Base-by-base conservation (phyloP, 1,140 invertebrate species). In the Eumaeus atala region DNA sequence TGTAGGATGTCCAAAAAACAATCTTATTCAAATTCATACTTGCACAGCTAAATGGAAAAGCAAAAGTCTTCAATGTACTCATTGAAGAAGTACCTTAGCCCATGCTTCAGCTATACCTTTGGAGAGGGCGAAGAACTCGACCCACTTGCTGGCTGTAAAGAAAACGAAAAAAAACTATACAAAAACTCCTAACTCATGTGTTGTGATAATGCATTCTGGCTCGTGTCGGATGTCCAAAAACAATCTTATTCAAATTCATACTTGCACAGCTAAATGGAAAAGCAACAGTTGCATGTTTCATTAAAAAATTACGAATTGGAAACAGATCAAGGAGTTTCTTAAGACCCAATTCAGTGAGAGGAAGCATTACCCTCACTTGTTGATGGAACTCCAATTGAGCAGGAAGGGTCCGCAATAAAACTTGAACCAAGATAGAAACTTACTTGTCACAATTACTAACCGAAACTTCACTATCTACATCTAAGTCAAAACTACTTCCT, bases 381-480 rank as follows among this genome's bases (percentile, higher is more conserved):
- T 71, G 2, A 59, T 40, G 7, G 65, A 64, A 7, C 16, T 64
- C 0, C 67, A 66, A 28, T 51, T 64, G 10, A 47, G 54, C 37
- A 61, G 37, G n/a, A 54, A 59, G 12, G 33, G 48, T 16, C 37
- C 48, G 7, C 28, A 34, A 1, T 36, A 59, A 40, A 55, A 48
- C 10, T 40, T 60, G 0, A 52, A 9, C 7, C 40, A 60, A 48
- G 40, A 44, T 60, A 8, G 53, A 55, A 16, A 48, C 33, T 0
- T 47, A 49, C 12, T 38, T 55, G 14, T 48, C 40, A 17, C 40
- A 55, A 48, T 34, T 51, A 5, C 40, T 58, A 10, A 54, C 48
- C 3, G 55, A 61, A 34, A 44, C 55, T 5, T 10, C 51, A 0
- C n/a, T 37, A 11, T 38, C 36, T 6, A 12, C 14, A 2, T 42